Base-by-base conservation (phyloP, 1,140 invertebrate genomes). In the Macrotrachela quadricornifera region DNA sequence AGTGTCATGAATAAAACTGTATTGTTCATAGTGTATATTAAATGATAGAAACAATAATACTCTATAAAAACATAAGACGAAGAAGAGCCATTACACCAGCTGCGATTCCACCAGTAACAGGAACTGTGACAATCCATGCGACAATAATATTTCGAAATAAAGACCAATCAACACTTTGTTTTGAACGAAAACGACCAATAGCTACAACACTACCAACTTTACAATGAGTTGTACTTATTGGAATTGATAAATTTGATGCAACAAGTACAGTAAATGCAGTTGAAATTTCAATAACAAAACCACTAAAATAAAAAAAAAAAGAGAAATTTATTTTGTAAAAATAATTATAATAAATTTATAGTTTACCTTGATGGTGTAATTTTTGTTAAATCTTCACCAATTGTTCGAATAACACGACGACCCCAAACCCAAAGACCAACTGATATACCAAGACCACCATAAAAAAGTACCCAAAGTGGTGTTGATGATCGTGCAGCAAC, bases 171-270 rank as follows among this genome's bases (percentile, higher is more conserved):
- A 95, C 86, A 21, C 78, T 74, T 68, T 78, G 66, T 61, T 67
- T 67, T 1, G 78, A 74, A 55, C 76, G 75, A n/a, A 76, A 74
- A 65, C 81, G 82, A 12, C 86, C 87, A 36, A 91, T 85, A 63
- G 81, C 85, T 11, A 92, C 85, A 6, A 94, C 85, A 12, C 85
- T 90, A 16, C 88, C 91, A 9, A 97, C 90, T 75, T 97, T 97
- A 68, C 92, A 97, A 69, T 97, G 92, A 0, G 92, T 97, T 6
- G 90, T 95, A 56, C 83, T 90, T 59, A 97, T 85, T n/a, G 92
- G 92, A 60, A 97, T 73, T 13, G 90, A 90, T 58, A 86, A 78
- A 71, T 96, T 96, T 59, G 85, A 90, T 38, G 92, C 91, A 51
- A 92, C 66, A 59, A 97, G 73, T 46, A 96, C 92, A 18, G 92